Evolutionary conservation across 2,113 vertebrate genomes (phyloP).

Genomic region (Hemicordylus capensis): DNA sequence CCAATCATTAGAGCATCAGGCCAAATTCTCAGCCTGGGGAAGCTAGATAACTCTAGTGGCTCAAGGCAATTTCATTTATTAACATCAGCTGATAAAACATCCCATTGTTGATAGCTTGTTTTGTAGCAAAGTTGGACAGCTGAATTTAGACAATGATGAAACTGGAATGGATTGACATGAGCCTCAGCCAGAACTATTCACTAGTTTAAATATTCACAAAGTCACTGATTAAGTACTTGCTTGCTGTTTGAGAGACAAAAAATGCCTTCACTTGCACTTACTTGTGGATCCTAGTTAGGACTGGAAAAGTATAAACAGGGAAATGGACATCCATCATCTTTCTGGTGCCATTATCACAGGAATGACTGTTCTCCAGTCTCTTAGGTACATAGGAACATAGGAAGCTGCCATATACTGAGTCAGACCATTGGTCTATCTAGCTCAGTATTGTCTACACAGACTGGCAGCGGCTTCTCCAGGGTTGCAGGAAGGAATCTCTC

Average conservation of each 20-base stretch:
- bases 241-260: neutral
- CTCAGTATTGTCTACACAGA: too few species aligned
- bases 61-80: neutral
- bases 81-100: neutral
- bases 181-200: neutral
- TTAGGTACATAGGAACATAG: too few species aligned
- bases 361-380: neutral
- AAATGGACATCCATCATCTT: neutral
- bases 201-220: neutral
- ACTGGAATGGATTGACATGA: neutral
- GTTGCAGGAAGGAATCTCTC: too few species aligned
- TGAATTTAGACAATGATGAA: neutral
- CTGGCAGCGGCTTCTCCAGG: too few species aligned
- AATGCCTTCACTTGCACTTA: conserved; percentile 27
- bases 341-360: neutral
- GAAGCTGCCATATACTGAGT: too few species aligned
- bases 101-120: neutral
- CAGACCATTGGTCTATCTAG: too few species aligned
- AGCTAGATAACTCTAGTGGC: neutral
- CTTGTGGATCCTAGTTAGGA: conserved; percentile 5
- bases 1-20: neutral
- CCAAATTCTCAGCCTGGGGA: rapidly evolving
- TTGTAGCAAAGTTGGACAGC: neutral
- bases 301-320: conserved; percentile 4
- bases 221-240: neutral